A percentile compares a stretch with the other conserved stretches of the same genome.
Conservation (phyloP, 1,140 invertebrate genomes). For the Diorhabda carinulata region DNA sequence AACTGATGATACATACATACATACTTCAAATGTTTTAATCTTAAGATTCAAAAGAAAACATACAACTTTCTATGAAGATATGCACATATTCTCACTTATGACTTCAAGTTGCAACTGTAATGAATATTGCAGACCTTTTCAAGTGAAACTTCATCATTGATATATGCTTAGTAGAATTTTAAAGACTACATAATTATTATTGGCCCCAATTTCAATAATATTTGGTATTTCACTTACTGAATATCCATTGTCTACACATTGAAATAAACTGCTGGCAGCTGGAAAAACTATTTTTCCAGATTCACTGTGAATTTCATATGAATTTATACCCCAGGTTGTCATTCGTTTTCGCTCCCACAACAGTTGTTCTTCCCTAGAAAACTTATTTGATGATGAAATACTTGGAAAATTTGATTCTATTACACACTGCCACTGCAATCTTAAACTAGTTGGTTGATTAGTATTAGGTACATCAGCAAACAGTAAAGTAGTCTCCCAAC, state of each 20-base stretch:
- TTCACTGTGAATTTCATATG: constrained; percentile 80
- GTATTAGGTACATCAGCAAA: constrained; percentile 73
- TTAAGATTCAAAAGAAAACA: no score
- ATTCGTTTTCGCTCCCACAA: constrained; percentile 86
- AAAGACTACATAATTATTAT: no score
- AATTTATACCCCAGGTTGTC: constrained; percentile 89
- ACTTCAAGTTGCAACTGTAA: no score
- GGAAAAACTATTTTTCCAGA: constrained; percentile 87
- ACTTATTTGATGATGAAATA: constrained; percentile 52
- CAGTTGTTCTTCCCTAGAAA: constrained; percentile 83
- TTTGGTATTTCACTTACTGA: constrained; percentile 50
- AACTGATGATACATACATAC: no score
- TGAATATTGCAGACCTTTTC: no score
- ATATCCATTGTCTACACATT: constrained; percentile 70
- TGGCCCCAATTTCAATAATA: no score
- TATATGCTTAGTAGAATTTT: no score
- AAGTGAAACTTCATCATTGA: no score
- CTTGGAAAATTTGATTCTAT: constrained; percentile 71
- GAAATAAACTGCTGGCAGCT: constrained; percentile 78
- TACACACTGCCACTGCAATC: constrained; percentile 66
- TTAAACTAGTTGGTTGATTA: constrained; percentile 49
- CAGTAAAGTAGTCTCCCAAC: constrained; percentile 83
- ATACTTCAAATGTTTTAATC: no score
- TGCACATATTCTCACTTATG: no score
- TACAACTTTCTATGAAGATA: no score